A percentile compares a stretch with the other conserved stretches of the same genome.
These are phyloP conservation scores for Chromobotia macracanthus DNA, from an alignment of 2,797 vertebrate genomes.

Conservation along the genomic window DNA sequence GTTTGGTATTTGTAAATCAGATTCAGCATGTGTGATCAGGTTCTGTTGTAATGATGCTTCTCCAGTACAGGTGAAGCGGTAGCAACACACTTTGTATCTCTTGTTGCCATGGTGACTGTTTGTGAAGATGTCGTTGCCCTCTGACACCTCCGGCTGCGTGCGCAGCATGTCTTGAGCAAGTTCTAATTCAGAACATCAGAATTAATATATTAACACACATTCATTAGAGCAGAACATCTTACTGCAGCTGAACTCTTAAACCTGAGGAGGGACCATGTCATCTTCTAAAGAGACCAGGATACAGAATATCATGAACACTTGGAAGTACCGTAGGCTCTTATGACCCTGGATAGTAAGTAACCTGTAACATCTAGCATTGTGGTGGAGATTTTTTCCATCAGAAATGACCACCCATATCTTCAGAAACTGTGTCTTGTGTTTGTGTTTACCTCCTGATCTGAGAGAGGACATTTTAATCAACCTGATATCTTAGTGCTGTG, in stretches of 20 bases:
- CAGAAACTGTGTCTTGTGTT: constrained; percentile 8
- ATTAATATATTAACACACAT: neutral
- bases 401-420: neutral
- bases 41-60: neutral
- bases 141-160: constrained; percentile 52
- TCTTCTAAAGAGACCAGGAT: no score
- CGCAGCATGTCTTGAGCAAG: constrained; percentile 57
- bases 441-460: neutral
- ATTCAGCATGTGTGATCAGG: neutral
- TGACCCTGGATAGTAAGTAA: no score
- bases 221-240: constrained; percentile 19
- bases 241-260: neutral
- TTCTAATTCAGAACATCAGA: constrained; percentile 34
- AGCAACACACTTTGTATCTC: neutral
- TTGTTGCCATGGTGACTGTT: constrained; percentile 21
- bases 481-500: constrained; percentile 20
- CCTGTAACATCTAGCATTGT: no score
- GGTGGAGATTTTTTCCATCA: no score
- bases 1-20: no score
- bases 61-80: neutral
- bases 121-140: constrained; percentile 22
- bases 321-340: no score
- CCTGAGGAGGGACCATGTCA: neutral
- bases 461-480: neutral
- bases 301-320: no score